Evolutionary conservation across 2,888 invertebrate species (phyloP), one percentile per base, ranked within the genome.

Genomic region (Drosophila neonasuta): DNA sequence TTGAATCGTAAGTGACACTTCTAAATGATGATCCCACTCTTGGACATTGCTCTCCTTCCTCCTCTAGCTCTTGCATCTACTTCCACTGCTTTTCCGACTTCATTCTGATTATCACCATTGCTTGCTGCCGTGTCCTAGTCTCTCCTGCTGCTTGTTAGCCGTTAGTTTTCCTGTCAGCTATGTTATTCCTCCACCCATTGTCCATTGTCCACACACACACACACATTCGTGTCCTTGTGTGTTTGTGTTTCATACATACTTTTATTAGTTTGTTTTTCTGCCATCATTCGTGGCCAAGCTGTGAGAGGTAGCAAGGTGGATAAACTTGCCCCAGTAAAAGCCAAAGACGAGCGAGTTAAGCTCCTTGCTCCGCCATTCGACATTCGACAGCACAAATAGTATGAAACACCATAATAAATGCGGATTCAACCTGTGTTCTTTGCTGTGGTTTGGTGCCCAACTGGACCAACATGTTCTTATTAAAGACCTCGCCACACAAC

Each of bases 1-100:
- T 88, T 83, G 87, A 89, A 89, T 89, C 80, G 89, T 89, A 89
- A 89, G 89, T 89, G 88, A 75, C 77, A 76, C 62, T 70, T 59
- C 59, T 71, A 73, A 67, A 71, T 60, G 72, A 68, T 75, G 68
- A 74, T 79, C 74, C 36, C 34, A 20, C 62, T 17, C 15, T 7
- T 44, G 29, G 20, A 17, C 52, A 15, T 20, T 15, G 11, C n/a
- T 9, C 11, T 10, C 5, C 24, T 24, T 24, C 24, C 20, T 7
- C 15, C 5, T 9, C 11, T 6, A 24, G 24, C 30, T n/a, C 1
- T 13, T 8, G 39, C n/a, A 24, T 42, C 48, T 44, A n/a, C 13
- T 20, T 30, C 9, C 39, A n/a, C 3, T 17, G 15, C 39, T 60
- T 62, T 52, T 15, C 11, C 48, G 13, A 49, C 30, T 45, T 39